Conservation (phyloP, 2,113 vertebrate species). For the Tyrannus savana region DNA sequence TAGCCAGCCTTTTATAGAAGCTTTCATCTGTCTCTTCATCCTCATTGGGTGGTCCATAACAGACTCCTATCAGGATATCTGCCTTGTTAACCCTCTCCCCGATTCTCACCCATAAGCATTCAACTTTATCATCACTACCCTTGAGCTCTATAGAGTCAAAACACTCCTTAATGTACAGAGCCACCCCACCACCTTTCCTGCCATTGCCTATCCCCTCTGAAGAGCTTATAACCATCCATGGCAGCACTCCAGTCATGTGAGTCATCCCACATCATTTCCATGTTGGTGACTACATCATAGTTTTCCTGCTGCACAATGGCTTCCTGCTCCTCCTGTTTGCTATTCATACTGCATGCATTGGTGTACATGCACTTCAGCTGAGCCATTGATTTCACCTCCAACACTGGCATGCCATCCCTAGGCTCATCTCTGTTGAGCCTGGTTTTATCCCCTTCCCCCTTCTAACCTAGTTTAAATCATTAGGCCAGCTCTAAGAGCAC, state of each 20-base stretch:
- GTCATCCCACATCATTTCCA: rapidly evolving
- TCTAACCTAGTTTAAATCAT: not conserved
- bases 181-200: not conserved
- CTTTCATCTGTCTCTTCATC: not conserved
- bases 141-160: not conserved
- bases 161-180: not conserved
- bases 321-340: not conserved
- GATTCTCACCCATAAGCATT: not conserved
- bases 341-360: rapidly evolving
- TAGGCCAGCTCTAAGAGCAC: not conserved
- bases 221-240: not conserved
- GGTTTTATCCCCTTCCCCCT: not conserved
- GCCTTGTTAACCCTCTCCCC: not conserved
- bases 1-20: not conserved
- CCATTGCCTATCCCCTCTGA: not conserved
- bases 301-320: not conserved
- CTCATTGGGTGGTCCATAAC: not conserved
- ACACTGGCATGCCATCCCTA: too few relatives aligned
- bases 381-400: not conserved
- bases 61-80: not conserved
- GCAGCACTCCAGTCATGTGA: rapidly evolving
- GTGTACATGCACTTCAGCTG: not conserved
- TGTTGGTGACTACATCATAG: rapidly evolving
- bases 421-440: not conserved
- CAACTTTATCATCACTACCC: not conserved